Base-by-base conservation (phyloP, 2,888 invertebrate species). In the Lochmaea crataegi region DNA sequence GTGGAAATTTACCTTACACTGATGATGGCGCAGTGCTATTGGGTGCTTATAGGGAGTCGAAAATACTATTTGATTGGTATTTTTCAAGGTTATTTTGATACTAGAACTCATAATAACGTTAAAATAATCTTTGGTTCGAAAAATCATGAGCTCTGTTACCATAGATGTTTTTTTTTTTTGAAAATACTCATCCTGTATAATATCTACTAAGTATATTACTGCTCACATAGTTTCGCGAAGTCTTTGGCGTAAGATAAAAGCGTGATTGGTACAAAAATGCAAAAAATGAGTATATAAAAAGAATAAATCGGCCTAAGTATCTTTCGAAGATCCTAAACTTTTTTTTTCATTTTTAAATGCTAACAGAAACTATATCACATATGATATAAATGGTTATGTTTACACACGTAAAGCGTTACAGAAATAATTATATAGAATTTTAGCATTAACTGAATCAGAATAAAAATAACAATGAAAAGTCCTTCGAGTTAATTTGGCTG, bases 291-390 rank as follows among this genome's bases (percentile, higher is more conserved):
- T 73, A 68, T 67, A 77, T 72, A 73, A 74, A 77, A 74, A 73
- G 65, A 76, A 76, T 66, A 66, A 76, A 72, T 75, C 74, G 76
- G 76, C 79, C 74, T 76, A 75, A 76, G 76, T 75, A 75, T 75
- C 64, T 56, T 71, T 61, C 74, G 67, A 65, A 68, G 66, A 68
- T 74, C 76, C 77, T 71, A 65, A 76, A 71, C 42, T 42, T 63
- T 63, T 38, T 14, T 14, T 72, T 56, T 74, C 38, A 6, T 45
- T 71, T 71, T 68, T 73, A 75, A 75, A 68, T 71, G 71, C 79
- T 76, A 79, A 80, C 77, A 77, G 79, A 80, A 78, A 81, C 81
- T 80, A 71, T 85, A 85, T 85, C 85, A 85, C 85, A 85, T 84
- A 82, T 81, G 83, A 85, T 84, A 84, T 81, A 80, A 79, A 78